These are phyloP conservation scores for Artibeus lituratus DNA, from an alignment of 2,797 vertebrate species.

Conservation along the genomic window DNA sequence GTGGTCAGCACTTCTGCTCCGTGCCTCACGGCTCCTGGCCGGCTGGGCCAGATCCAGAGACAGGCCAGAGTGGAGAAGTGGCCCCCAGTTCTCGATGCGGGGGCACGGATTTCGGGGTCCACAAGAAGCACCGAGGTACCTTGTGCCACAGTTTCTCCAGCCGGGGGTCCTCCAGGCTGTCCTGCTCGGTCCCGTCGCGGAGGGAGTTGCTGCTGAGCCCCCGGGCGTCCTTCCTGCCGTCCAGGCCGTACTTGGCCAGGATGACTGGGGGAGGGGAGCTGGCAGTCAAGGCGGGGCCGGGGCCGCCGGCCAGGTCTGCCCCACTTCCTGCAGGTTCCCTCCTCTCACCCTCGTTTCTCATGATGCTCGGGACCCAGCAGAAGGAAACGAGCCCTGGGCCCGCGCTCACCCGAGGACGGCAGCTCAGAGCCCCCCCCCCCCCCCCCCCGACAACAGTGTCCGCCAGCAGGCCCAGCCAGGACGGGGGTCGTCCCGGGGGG, in stretches of 20 bases:
- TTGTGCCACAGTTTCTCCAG: conserved; percentile 98
- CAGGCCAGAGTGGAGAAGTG: not conserved
- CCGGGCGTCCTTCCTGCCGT: conserved; percentile 91
- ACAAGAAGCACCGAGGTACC: conserved; percentile 75
- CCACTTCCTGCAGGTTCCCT: not conserved
- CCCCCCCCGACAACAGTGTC: no score
- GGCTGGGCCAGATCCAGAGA: not conserved
- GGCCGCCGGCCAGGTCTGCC: not conserved
- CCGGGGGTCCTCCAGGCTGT: conserved; percentile 91
- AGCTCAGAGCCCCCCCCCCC: not conserved
- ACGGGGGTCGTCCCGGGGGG: accelerated
- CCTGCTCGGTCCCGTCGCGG: conserved; percentile 85
- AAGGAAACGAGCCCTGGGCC: no score
- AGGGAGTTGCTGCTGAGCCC: conserved; percentile 88
- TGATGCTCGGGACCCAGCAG: not conserved
- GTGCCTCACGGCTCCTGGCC: not conserved
- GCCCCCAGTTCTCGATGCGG: accelerated
- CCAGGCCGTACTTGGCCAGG: conserved; percentile 94
- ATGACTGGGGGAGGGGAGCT: conserved; percentile 85
- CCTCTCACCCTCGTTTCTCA: not conserved
- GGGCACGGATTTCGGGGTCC: not conserved
- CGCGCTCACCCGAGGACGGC: accelerated
- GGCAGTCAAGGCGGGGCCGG: not conserved
- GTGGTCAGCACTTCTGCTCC: no score
- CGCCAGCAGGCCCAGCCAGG: accelerated